Evolutionary conservation across 2,113 vertebrate species (phyloP), one percentile per base, ranked within the genome.

Genomic region (Theristicus caerulescens): DNA sequence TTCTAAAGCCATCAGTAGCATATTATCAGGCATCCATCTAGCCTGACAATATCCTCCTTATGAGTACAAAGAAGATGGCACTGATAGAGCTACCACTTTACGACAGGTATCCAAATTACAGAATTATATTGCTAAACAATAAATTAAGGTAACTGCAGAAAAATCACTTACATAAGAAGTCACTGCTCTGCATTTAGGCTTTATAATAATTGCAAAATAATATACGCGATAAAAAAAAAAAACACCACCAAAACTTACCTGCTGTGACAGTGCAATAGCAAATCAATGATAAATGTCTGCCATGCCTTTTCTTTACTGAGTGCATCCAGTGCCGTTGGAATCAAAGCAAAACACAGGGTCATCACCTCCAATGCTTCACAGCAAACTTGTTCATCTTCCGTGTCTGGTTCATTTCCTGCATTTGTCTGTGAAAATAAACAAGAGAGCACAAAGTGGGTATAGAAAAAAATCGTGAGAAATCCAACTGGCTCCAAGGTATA

Each of bases 291-390:
- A 95, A 99, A 99, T 4, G 99, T 99, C 96, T 99, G 99, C 99
- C 99, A 99, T 26, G 99, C 99, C 92, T 99, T 99, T 96, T 99
- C 99, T 98, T 99, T 99, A 97, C 99, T 99, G 92, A 99, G 99
- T 38, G 99, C 98, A 97, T 99, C 99, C 86, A 99, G 97, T 88
- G 99, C 99, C 7, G 99, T 99, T 82, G 99, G 99, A 98, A 99
- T 99, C 95, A 99, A 98, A 96, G 99, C 99, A 82, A 99, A 99
- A 96, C 99, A 99, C 79, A 99, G 97, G 7, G 99, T 99, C 99
- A 99, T 99, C 97, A 99, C 99, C 96, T 99, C 99, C 97, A 99
- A 80, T 24, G 99, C 99, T 97, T 99, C 99, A 96, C 99, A 99
- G 98, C 99, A 99, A 96, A 99, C 99, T 96, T 99, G 99, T 95